Evolutionary conservation across 2,888 invertebrate species (phyloP), one percentile per base, ranked within the genome.

Genomic region (Tipula unca): DNA sequence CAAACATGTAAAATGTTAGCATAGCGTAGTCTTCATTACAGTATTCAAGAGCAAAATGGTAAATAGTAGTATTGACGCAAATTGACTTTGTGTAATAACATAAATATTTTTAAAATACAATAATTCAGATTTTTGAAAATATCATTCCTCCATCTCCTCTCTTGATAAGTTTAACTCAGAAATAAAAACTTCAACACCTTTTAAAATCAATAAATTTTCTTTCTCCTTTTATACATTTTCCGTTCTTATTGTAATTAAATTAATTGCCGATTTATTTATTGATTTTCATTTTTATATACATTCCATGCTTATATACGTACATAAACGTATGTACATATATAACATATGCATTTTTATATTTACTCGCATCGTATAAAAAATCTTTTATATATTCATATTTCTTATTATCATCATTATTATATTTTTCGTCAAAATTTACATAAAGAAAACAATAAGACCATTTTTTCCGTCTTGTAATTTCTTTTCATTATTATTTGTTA

Each of bases 211-310:
- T 69, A 69, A 25, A 69, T 69, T 25, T 69, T 25, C 69, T 69
- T 25, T 25, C 69, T 69, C 25, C 8, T 6, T 69, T 25, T 20
- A 48, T 17, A 17, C n/a, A 17, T 17, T 48, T 32, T 32, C 32
- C 6, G 4, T 54, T 54, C 6, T 54, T 54, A 54, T 8, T 69
- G 69, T 13, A 69, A 69, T 69, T 25, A 69, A 69, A 69, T 25
- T 69, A 69, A 69, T 69, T 69, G 69, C 25, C 69, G 69, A 69
- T 69, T 69, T 69, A 69, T 69, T 69, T 69, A 69, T 69, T 69
- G 20, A 69, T 69, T 69, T 25, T 17, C 48, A 69, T 6, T 17
- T 69, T 69, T 48, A 0, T 39, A 10, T 39, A 39, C 13, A 13
- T 39, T 39, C 39, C 13, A 39, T 39, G 10, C 17, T n/a, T 20